Evolutionary conservation across 1,140 invertebrate species (phyloP), one percentile per base, ranked within the genome.

Genomic region (Oreohelix idahoensis): DNA sequence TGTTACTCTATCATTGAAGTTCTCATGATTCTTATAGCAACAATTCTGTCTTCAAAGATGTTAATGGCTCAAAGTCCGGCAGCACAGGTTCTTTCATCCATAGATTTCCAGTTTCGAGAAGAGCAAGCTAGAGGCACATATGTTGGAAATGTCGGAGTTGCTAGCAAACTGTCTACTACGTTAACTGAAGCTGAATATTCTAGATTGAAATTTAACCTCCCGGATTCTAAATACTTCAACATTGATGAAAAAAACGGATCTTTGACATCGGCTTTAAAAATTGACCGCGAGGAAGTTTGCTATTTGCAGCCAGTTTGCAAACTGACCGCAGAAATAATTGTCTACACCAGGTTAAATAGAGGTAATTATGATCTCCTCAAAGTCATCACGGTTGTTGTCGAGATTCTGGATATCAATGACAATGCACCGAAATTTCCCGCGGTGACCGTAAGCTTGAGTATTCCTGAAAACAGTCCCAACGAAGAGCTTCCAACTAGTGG

Each of bases 171-270:
- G 58, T 69, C 74, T 23, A 51, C 26, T 20, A 74, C 77, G 23
- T 38, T 86, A 36, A 58, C 86, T 0, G 74, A 58, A 11, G 78
- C 63, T 32, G 39, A 82, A 53, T 85, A 84, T 29, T 49, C 74
- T n/a, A 36, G 39, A 13, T 69, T 88, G 8, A 77, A 83, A n/a
- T 88, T 85, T 36, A 63, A 71, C 23, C 75, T 87, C 35, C 45
- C 82, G 15, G 79, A 39, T 63, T 35, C 70, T 45, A 49, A 83
- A 15, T 86, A 85, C 63, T 98, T 98, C 89, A 95, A 95, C 87
- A 97, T 98, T 78, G 96, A 96, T 63, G 96, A 98, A 92, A 97
- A 98, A 89, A 95, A 95, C 0, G 97, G 97, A 1, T 94, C 97
- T 4, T 95, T 99, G 32, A 94, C 96, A 71, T 87, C 87, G 0